Evolutionary conservation across 2,113 vertebrate genomes (phyloP).

Genomic region (Scomber colias): DNA sequence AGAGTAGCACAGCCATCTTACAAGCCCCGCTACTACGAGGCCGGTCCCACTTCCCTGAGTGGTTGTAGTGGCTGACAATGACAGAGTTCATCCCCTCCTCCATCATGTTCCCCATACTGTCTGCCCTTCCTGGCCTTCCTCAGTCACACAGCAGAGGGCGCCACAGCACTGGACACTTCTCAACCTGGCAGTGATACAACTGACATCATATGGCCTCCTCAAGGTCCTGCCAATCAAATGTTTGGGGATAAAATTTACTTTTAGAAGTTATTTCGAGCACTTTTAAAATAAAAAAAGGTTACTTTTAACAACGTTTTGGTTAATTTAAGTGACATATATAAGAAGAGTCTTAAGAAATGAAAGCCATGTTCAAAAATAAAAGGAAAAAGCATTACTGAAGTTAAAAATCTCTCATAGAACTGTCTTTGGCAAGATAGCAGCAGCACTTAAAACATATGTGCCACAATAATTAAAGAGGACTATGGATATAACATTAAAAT

Average conservation of each 20-base stretch:
- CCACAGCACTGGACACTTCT: constrained; percentile 68
- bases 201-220: constrained; percentile 51
- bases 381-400: not conserved
- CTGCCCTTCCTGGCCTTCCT: constrained; percentile 46
- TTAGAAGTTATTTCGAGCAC: not conserved
- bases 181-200: constrained; percentile 23
- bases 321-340: not conserved
- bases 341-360: not conserved
- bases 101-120: constrained; percentile 64
- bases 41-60: constrained; percentile 84
- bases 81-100: constrained; percentile 79
- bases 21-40: constrained; percentile 62
- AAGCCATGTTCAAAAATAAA: not conserved
- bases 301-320: not conserved
- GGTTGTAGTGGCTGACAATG: constrained; percentile 85
- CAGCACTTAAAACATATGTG: not conserved
- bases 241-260: not conserved
- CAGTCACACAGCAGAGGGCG: constrained; percentile 80
- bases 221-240: constrained; percentile 40
- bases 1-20: constrained; percentile 78
- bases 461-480: not conserved
- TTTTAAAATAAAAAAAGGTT: not conserved
- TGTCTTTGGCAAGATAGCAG: not conserved
- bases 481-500: not conserved
- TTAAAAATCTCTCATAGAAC: not conserved